These are phyloP conservation scores for Urocolius indicus DNA, from an alignment of 2,113 vertebrate species.

Conservation along the genomic window DNA sequence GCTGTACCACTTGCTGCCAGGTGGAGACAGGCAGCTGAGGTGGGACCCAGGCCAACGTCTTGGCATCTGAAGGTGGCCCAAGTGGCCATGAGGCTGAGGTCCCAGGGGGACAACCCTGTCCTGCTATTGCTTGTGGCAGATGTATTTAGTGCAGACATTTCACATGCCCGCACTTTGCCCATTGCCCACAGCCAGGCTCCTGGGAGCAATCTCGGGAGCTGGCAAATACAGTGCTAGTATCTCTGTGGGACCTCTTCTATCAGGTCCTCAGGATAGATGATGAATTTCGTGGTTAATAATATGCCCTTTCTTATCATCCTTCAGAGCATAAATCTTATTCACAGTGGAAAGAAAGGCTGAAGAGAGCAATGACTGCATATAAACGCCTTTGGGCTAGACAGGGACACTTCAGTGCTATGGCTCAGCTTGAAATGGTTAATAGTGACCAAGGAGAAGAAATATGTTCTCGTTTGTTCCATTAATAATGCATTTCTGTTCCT, in stretches of 20 bases:
- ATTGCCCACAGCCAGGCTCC: not conserved
- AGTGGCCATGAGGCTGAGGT: not conserved
- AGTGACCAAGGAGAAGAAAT: not conserved
- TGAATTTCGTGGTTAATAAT: not conserved
- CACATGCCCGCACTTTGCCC: accelerated
- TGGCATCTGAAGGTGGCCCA: not conserved
- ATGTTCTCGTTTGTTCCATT: not conserved
- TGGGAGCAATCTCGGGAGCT: not conserved
- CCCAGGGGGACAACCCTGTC: not conserved
- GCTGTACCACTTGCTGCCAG: not conserved
- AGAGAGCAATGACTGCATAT: not conserved
- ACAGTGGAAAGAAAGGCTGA: not conserved
- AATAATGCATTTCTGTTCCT: not conserved
- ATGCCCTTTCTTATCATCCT: not conserved
- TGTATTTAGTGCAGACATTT: not conserved
- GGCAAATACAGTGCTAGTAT: not conserved
- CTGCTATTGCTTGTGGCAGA: not conserved
- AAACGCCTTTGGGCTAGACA: not conserved
- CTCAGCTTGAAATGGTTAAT: not conserved
- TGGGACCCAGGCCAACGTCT: not conserved
- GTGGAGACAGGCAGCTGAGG: not conserved
- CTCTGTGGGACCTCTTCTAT: not conserved
- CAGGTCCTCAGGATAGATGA: not conserved
- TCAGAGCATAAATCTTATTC: not conserved
- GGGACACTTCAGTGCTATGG: not conserved